Base-by-base conservation (phyloP, 2,113 vertebrate species). In the Syrmaticus mikado region DNA sequence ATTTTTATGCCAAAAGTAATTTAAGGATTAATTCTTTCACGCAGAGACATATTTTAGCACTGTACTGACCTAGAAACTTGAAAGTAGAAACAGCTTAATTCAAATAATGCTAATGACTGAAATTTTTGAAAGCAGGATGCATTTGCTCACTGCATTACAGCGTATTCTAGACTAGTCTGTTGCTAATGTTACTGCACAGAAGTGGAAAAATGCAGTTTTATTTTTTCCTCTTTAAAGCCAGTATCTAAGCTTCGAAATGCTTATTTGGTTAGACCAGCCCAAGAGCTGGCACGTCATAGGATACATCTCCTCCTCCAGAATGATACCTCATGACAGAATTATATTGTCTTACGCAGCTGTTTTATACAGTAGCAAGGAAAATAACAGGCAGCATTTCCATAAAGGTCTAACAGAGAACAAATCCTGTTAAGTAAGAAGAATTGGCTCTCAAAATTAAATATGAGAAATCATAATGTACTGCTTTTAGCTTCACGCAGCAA, bases 1-100 rank as follows among this genome's bases (percentile, higher is more conserved):
- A 75, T 79, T 94, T 93, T 89, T 82, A 91, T 45, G 74, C 50
- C 80, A 70, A 53, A 90, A 93, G 10, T 83, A 94, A 93, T 87
- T 52, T 81, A 91, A 89, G 61, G 62, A 89, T 86, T 93, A 89
- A 40, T 25, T 94, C 50, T 93, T 95, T 79, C 82, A 80, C 14
- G 18, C 45, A 85, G 50, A 83, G 62, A 64, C 28, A 4, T 57
- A 68, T 64, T 88, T 93, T 85, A 81, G 76, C 65, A 87, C 57
- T 82, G 25, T 66, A 70, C 36, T 41, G 41, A 94, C 83, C 76
- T 68, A 85, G 85, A 92, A 87, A 90, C 18, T 15, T 82, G n/a
- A 75, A 95, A 94, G 34, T 46, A 81, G 86, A 75, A 90, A 58
- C 3, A 82, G 32, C 52, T 67, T 67, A 94, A 78, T 90, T 64